Conservation (phyloP, 1,140 invertebrate species). For the Dufourea novaeangliae region DNA sequence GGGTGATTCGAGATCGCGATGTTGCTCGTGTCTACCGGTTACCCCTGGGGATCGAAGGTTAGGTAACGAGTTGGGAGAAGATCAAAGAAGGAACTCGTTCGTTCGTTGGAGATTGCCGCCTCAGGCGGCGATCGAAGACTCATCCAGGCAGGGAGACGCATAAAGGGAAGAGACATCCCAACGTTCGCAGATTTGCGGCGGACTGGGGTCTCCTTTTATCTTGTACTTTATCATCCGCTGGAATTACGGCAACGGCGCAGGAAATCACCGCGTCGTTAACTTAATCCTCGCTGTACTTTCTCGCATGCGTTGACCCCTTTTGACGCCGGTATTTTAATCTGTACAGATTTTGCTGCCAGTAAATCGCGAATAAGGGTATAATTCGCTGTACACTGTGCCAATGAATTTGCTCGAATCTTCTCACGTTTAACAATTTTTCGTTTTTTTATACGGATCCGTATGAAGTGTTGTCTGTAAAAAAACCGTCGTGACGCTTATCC, state of each 20-base stretch:
- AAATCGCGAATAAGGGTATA: too few species aligned
- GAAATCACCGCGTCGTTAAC: not conserved
- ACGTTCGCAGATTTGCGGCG: not conserved
- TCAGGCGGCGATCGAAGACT: conserved; percentile 8
- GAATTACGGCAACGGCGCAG: not conserved
- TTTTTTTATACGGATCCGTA: too few species aligned
- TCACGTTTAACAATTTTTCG: too few species aligned
- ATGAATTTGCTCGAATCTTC: too few species aligned
- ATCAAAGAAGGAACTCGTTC: conserved; percentile 12
- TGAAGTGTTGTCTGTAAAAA: conserved; percentile 16
- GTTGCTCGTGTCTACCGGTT: conserved; percentile 1
- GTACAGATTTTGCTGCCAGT: too few species aligned
- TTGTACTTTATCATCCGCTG: not conserved
- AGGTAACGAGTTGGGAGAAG: conserved; percentile 10
- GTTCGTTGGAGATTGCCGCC: conserved; percentile 19
- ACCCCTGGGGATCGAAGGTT: conserved; percentile 19
- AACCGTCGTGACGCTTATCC: conserved; percentile 25
- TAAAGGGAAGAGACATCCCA: not conserved
- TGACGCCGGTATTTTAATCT: too few species aligned
- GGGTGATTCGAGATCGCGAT: not conserved
- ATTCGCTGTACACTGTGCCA: too few species aligned
- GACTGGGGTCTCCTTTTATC: not conserved
- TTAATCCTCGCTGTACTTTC: not conserved
- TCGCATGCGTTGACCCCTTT: not conserved
- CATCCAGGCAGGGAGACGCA: not conserved